These are phyloP conservation scores for Cataglyphis altisquamis DNA, from an alignment of 2,888 invertebrate species.

Conservation along the genomic window DNA sequence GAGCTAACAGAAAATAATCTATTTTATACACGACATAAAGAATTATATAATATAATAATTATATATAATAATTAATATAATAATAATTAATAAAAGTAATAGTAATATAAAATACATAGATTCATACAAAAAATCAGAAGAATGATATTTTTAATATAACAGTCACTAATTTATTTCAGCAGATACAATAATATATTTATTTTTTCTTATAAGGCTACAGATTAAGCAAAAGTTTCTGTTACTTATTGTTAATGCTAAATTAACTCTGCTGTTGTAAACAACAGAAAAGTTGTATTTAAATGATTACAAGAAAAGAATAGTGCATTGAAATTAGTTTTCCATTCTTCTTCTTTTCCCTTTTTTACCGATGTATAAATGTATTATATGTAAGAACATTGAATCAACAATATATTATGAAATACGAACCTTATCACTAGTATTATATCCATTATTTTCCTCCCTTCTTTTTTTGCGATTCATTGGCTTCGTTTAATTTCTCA, in stretches of 20 bases:
- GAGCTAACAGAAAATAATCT: not conserved
- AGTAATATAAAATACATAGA: not conserved
- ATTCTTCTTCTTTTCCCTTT: not conserved
- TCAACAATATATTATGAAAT: not conserved
- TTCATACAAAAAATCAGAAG: not conserved
- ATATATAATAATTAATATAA: too few species aligned
- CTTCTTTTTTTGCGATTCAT: conserved; percentile 85
- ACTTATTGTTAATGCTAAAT: not conserved
- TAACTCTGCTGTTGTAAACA: not conserved
- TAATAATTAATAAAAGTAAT: not conserved
- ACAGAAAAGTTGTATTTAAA: not conserved
- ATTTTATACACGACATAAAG: not conserved
- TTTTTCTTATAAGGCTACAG: not conserved
- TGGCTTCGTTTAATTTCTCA: conserved; percentile 87
- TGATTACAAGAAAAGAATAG: not conserved
- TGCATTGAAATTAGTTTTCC: not conserved
- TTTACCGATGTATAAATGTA: not conserved
- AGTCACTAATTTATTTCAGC: not conserved
- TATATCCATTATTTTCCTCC: conserved; percentile 64
- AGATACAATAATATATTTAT: not conserved
- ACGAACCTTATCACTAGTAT: not conserved
- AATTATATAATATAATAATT: not conserved
- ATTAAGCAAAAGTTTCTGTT: not conserved
- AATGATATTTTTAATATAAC: not conserved
- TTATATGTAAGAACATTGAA: not conserved